These are phyloP conservation scores for Phyllopteryx taeniolatus DNA, from an alignment of 2,113 vertebrate genomes.

Conservation along the genomic window DNA sequence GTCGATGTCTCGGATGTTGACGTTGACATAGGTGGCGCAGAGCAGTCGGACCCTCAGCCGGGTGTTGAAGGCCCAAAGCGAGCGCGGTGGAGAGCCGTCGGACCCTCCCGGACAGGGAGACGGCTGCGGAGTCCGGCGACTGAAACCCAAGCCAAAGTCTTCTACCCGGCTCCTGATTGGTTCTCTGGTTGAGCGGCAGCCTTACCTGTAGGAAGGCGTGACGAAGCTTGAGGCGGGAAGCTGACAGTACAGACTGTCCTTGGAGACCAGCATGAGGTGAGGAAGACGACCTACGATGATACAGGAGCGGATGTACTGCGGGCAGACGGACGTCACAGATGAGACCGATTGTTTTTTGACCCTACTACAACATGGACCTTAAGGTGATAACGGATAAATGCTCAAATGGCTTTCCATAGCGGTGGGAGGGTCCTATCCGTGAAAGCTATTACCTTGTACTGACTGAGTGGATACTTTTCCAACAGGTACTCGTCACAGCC, in stretches of 20 bases:
- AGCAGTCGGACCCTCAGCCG: conserved; percentile 72
- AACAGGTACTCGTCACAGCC: conserved; percentile 80
- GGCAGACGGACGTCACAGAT: neutral
- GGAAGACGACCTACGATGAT: conserved; percentile 74
- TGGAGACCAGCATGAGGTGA: conserved; percentile 80
- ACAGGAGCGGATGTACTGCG: conserved; percentile 75
- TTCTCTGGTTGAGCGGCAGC: neutral
- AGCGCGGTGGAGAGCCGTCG: conserved; percentile 58
- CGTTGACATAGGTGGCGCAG: conserved; percentile 80
- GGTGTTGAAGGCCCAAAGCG: conserved; percentile 77
- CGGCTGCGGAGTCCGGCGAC: conserved; percentile 75
- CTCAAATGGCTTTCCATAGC: no score
- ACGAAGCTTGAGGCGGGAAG: conserved; percentile 74
- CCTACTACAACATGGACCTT: no score
- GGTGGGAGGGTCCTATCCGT: neutral
- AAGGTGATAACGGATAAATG: neutral
- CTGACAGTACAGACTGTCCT: conserved; percentile 78
- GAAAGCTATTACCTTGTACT: conserved; percentile 74
- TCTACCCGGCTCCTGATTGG: neutral
- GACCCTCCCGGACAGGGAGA: conserved; percentile 71
- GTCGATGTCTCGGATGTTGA: conserved; percentile 80
- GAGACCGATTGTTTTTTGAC: neutral
- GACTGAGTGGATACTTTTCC: conserved; percentile 78
- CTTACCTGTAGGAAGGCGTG: conserved; percentile 75
- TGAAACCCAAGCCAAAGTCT: conserved; percentile 29